These are phyloP conservation scores for Onychomys leucogaster DNA, from an alignment of 2,797 vertebrate species.

Conservation along the genomic window DNA sequence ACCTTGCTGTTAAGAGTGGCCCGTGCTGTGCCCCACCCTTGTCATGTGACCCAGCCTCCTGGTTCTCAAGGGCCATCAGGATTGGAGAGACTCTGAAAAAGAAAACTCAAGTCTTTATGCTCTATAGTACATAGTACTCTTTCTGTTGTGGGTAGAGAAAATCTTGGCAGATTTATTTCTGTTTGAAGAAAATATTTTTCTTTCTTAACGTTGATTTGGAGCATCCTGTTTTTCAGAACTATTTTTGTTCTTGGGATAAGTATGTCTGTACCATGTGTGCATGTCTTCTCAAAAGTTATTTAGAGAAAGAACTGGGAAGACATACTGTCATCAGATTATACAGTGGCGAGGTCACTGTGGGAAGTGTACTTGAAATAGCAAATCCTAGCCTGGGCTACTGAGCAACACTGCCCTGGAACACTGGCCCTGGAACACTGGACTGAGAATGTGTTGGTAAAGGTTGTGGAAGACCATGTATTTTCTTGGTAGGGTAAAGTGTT, in stretches of 20 bases:
- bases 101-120: background rate
- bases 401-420: background rate
- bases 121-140: background rate
- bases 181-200: conserved; percentile 57
- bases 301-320: background rate
- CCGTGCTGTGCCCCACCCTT: background rate
- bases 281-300: background rate
- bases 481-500: background rate
- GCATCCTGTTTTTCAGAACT: background rate
- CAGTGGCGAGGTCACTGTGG: background rate
- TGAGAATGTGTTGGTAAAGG: background rate
- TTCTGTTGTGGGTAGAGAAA: conserved; percentile 1
- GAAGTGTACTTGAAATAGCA: background rate
- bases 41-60: background rate
- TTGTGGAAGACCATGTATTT: background rate
- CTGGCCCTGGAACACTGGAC: background rate
- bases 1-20: background rate
- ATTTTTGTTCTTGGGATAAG: conserved; percentile 34
- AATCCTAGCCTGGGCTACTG: background rate
- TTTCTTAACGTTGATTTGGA: conserved; percentile 47
- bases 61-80: background rate
- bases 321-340: background rate
- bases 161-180: conserved; percentile 2
- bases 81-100: background rate
- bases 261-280: background rate